Evolutionary conservation across 2,113 vertebrate genomes (phyloP), one percentile per base, ranked within the genome.

Genomic region (Ictalurus furcatus): DNA sequence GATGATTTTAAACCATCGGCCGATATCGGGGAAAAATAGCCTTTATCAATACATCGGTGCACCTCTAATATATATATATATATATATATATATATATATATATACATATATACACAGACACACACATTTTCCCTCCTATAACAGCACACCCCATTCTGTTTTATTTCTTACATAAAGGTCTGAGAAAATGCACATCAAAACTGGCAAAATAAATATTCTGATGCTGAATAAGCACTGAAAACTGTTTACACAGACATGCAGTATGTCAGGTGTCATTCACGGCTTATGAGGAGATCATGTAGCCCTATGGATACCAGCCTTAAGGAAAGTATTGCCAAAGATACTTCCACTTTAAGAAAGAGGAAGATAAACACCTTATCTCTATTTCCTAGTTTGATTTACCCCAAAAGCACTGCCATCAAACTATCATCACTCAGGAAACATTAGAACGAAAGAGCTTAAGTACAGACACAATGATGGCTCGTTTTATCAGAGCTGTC

Each of bases 401-500:
- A 52, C 44, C 4, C 11, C 6, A 52, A 52, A 79, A 52, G 5
- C 44, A 28, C 25, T n/a, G 44, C 48, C 44, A n/a, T n/a, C 25
- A 52, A 79, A n/a, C 25, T 19, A 58, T 82, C 48, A 80, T 52
- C 79, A 7, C 54, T 83, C 9, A 7, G 37, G 17, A 59, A 87
- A 82, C 56, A 74, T 58, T 21, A 58, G 13, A 81, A 23, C 48
- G 34, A 74, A 59, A 84, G 14, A 69, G 61, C 78, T 82, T 56
- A 69, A 80, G 11, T 44, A 83, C 63, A 88, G 34, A 71, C 37
- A 74, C 79, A 81, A 8, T 30, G 79, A 58, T 82, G 76, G 40
- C 40, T 76, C 9, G 52, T 9, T 81, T 81, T 14, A 81, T 80
- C 61, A 80, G 48, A 37, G 67, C 14, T 52, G n/a, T 87, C 76